Evolutionary conservation across 92 coral and sea anemone genomes (phyloP), one percentile per base, ranked within the genome.

Genomic region (Paragorgia papillata): DNA sequence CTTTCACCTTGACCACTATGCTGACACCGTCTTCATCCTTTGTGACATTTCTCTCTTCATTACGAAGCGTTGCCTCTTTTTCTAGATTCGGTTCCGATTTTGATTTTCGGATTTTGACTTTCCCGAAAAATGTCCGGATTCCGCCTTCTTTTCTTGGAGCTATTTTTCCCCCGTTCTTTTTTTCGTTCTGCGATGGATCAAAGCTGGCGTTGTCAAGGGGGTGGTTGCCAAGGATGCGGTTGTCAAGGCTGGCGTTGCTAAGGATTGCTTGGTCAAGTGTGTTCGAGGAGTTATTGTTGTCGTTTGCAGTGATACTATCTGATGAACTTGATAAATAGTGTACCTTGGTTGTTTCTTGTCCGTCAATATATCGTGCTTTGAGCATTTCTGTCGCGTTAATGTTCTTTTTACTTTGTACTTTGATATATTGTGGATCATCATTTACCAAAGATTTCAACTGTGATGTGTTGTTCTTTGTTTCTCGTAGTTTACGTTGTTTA

Each of bases 41-140:
- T 15, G 12, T 20, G 39, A 24, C 7, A 49, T 41, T 28, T 68
- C 48, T 28, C 32, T 66, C 14, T 66, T 66, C 54, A 13, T 43
- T 43, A 10, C 19, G 59, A 46, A 30, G 13, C 29, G 3, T 49
- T 5, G n/a, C 0, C 20, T 68, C 55, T 21, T 68, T 68, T 44
- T 44, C 57, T 7, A 68, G 53, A 68, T 46, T 68, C 17, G 75
- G 75, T 30, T 68, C 75, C 13, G 75, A 68, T 40, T 68, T 68
- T 31, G 75, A 0, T 22, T 44, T 68, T 44, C 75, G 62, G 9
- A 56, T 22, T 56, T 56, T 68, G 2, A 49, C 20, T 7, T 19
- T 24, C 3, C 39, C 59, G 20, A 44, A 12, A 21, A 32, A 44
- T 19, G 22, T 68, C 58, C 13, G 41, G 21, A 68, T 22, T 32